Percentiles rank a stretch among this genome's conserved stretches.
phyloP scores from a whole-genome alignment of 1,140 invertebrate genomes.

The Zaprionus inermis region DNA sequence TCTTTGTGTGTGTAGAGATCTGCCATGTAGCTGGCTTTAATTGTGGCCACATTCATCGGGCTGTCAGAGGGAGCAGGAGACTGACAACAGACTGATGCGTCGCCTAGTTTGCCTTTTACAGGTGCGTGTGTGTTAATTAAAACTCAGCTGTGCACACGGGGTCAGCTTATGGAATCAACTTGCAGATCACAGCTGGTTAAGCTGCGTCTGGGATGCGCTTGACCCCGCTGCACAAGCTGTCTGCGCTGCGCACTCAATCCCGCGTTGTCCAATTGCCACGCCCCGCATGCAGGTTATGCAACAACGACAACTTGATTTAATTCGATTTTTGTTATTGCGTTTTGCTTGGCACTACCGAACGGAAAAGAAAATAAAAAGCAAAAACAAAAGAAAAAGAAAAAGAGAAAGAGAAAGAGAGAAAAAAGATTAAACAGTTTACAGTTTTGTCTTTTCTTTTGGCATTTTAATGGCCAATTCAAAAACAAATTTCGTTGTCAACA shows the following conservation, averaged over 20 bases:
- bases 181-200: conserved; percentile 1
- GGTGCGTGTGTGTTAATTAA: conserved; percentile 27
- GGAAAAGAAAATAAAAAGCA: conserved; percentile 15
- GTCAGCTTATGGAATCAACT: conserved; percentile 6
- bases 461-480: conserved; percentile 38
- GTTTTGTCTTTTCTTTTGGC: conserved; percentile 43
- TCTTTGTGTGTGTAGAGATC: background rate
- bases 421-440: conserved; percentile 30
- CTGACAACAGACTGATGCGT: conserved; percentile 1
- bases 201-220: background rate
- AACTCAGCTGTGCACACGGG: conserved; percentile 21
- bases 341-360: conserved; percentile 28
- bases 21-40: conserved; percentile 13
- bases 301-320: conserved; percentile 2
- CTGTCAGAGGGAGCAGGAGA: background rate
- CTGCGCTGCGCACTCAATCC: background rate
- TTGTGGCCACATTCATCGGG: conserved; percentile 28
- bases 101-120: background rate
- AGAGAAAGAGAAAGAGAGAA: background rate
- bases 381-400: conserved; percentile 1
- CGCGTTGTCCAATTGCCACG: background rate
- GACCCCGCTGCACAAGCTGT: background rate
- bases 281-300: conserved; percentile 1
- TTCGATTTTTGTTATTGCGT: conserved; percentile 12
- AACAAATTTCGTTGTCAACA: conserved; percentile 47